A percentile compares a stretch with the other conserved stretches of the same genome.
These are phyloP conservation scores for Ciconia nigra DNA, from an alignment of 2,797 vertebrate genomes.

Conservation along the genomic window DNA sequence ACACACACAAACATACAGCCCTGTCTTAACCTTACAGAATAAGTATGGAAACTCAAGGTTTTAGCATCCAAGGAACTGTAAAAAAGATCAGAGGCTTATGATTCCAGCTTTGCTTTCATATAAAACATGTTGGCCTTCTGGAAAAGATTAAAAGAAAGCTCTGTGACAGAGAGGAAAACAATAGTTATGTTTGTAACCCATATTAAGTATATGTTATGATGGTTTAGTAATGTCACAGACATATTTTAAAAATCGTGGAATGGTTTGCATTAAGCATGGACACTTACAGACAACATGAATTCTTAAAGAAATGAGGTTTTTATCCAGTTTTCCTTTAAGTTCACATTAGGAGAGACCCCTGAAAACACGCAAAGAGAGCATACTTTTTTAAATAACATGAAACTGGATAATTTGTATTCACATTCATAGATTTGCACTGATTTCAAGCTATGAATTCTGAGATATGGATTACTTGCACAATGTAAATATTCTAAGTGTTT, in stretches of 20 bases:
- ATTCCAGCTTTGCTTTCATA: slow-evolving; percentile 62
- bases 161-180: slow-evolving; percentile 67
- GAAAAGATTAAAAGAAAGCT: slow-evolving; percentile 73
- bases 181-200: slow-evolving; percentile 67
- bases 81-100: slow-evolving; percentile 44
- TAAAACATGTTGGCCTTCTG: slow-evolving; percentile 61
- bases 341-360: background rate
- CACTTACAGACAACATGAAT: slow-evolving; percentile 35
- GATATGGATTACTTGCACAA: background rate
- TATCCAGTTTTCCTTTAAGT: background rate
- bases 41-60: slow-evolving; percentile 10
- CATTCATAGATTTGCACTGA: background rate
- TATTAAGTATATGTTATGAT: slow-evolving; percentile 47
- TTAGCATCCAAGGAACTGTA: slow-evolving; percentile 14
- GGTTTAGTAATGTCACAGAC: slow-evolving; percentile 34
- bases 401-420: background rate
- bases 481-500: background rate
- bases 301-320: background rate
- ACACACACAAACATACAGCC: background rate
- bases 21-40: background rate
- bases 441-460: background rate
- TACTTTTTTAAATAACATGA: background rate
- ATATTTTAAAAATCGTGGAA: slow-evolving; percentile 44
- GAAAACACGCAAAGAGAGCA: background rate
- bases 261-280: slow-evolving; percentile 62